These are phyloP conservation scores for Rhyacophila brunnea DNA, from an alignment of 1,140 invertebrate genomes.

Conservation along the genomic window DNA sequence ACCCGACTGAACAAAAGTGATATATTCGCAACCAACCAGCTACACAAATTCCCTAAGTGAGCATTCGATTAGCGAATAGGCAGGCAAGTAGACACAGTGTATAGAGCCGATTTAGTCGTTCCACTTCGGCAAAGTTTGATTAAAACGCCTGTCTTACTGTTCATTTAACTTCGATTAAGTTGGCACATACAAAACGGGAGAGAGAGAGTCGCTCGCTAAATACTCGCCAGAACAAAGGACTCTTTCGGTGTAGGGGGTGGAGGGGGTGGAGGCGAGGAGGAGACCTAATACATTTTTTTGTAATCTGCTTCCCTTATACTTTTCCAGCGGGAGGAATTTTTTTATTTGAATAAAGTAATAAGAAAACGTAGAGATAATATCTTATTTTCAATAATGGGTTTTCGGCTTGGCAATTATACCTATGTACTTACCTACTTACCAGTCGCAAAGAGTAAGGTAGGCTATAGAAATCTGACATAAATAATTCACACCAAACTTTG, in stretches of 20 bases:
- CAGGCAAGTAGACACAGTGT: not conserved
- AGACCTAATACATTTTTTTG: not conserved
- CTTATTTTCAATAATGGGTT: too few species aligned
- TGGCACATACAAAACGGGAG: constrained; percentile 19
- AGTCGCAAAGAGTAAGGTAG: too few species aligned
- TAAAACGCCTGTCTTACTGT: constrained; percentile 56
- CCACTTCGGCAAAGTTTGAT: constrained; percentile 50
- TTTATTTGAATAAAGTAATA: not conserved
- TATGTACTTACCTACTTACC: too few species aligned
- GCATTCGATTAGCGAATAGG: not conserved
- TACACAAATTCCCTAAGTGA: not conserved
- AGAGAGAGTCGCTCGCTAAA: constrained; percentile 23
- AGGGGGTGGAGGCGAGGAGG: not conserved
- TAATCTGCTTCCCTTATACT: not conserved
- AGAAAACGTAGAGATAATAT: too few species aligned
- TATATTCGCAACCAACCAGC: not conserved
- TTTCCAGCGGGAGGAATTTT: not conserved
- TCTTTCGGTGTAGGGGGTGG: not conserved
- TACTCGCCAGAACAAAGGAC: constrained; percentile 17
- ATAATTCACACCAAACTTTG: too few species aligned
- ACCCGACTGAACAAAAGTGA: not conserved
- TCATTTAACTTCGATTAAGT: constrained; percentile 59
- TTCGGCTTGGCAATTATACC: too few species aligned
- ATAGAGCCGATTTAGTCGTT: constrained; percentile 27
- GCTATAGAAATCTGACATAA: too few species aligned